phyloP scores from a whole-genome alignment of 2,888 invertebrate genomes.

The Synergus japonicus region DNA sequence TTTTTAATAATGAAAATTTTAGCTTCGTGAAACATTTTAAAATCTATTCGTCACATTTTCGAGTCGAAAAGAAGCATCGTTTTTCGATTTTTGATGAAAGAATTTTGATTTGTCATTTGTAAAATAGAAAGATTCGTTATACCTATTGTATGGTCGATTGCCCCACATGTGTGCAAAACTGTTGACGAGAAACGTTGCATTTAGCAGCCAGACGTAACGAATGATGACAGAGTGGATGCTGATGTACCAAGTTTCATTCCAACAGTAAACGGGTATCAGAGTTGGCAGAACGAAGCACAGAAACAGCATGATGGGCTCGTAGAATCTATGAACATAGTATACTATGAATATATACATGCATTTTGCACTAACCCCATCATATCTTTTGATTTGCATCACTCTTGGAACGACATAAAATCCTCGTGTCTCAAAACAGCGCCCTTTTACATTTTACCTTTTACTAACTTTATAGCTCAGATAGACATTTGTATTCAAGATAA shows the following conservation, averaged over 20 bases:
- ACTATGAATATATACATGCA: not conserved
- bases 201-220: conserved; percentile 80
- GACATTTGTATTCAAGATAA: too few relatives aligned
- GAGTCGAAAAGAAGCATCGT: too few relatives aligned
- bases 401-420: not conserved
- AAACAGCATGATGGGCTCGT: conserved; percentile 78
- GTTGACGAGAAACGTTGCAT: conserved; percentile 83
- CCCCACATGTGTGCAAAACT: conserved; percentile 81
- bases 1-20: conserved; percentile 1
- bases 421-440: too few relatives aligned
- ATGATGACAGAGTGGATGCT: conserved; percentile 71
- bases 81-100: not conserved
- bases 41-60: too few relatives aligned
- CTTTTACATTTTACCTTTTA: too few relatives aligned
- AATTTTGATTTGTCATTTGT: not conserved
- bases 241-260: conserved; percentile 79
- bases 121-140: conserved; percentile 44
- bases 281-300: conserved; percentile 80
- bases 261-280: conserved; percentile 79
- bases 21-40: too few relatives aligned
- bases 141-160: conserved; percentile 77
- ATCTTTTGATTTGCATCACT: conserved; percentile 9
- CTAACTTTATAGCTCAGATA: too few relatives aligned
- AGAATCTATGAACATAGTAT: conserved; percentile 75
- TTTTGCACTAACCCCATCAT: not conserved